Evolutionary conservation across 2,888 invertebrate genomes (phyloP), one percentile per base, ranked within the genome.

Genomic region (Zootermopsis nevadensis): DNA sequence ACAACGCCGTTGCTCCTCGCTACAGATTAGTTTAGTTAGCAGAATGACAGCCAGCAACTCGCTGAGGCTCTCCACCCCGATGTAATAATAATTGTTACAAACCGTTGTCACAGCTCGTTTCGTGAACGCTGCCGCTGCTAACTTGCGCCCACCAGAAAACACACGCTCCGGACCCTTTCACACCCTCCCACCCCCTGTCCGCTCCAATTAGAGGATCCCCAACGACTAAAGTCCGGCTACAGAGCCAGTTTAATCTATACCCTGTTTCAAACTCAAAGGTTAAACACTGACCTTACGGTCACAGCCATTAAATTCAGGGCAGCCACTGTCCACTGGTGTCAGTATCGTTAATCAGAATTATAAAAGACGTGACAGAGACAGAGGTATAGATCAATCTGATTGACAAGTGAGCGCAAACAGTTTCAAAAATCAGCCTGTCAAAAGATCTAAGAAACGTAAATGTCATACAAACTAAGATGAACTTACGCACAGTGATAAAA

Each of bases 81-180:
- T 82, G 82, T 82, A 82, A 82, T 82, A 82, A 82, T 82, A 79
- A 82, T 82, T 82, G 82, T 82, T 82, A 82, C 76, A 82, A 82
- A 82, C 82, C 82, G 82, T 82, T 82, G 82, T 82, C 82, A 82
- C 82, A 82, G 82, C 82, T 82, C 82, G 82, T 82, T 82, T 69
- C 79, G 82, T 30, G 72, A 74, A 72, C 69, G 55, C 38, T 69
- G 69, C 38, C 67, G 35, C 38, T 80, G 80, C 80, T 80, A 80
- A 81, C 82, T 82, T 82, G 77, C 24, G 81, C 77, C 66, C 82
- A 77, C 82, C 67, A 77, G 60, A 76, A 42, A 42, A 74, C 77
- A 42, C 77, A 24, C 60, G 31, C 38, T n/a, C n/a, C 82, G 48
- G 48, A 33, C 60, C n/a, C n/a, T n/a, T n/a, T n/a, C n/a, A n/a